Conservation (phyloP, 2,113 vertebrate genomes). For the Lathamus discolor region DNA sequence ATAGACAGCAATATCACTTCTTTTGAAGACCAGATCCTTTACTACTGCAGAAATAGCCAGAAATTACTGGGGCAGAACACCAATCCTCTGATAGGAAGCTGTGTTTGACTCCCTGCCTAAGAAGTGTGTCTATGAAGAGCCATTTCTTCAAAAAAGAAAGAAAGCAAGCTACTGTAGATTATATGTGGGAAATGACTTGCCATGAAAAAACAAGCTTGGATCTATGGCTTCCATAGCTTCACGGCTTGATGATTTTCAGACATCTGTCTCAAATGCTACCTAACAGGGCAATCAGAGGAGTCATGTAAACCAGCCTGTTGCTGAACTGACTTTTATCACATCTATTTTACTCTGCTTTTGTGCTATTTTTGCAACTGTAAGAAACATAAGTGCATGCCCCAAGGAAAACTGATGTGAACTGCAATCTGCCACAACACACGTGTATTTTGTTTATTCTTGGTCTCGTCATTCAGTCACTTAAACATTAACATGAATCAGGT, state of each 20-base stretch:
- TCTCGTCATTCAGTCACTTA: not conserved
- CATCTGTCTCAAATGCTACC: not conserved
- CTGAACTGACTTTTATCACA: not conserved
- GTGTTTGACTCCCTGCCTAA: not conserved
- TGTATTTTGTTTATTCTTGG: not conserved
- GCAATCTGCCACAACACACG: not conserved
- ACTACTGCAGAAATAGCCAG: not conserved
- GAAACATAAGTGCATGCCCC: not conserved
- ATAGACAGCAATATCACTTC: not conserved
- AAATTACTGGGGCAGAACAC: not conserved
- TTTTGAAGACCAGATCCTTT: not conserved
- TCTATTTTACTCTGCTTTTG: not conserved
- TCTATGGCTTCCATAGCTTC: not conserved
- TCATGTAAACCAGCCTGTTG: not conserved
- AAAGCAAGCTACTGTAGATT: not conserved
- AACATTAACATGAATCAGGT: not conserved
- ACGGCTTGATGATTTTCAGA: not conserved
- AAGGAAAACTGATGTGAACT: not conserved
- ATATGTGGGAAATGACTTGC: not conserved
- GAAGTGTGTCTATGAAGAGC: not conserved
- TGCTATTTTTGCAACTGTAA: not conserved
- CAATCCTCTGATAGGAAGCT: not conserved
- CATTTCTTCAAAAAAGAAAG: too few species aligned
- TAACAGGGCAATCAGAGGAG: not conserved
- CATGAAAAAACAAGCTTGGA: not conserved